Conservation (phyloP, 2,888 invertebrate species). For the Sicus ferrugineus region DNA sequence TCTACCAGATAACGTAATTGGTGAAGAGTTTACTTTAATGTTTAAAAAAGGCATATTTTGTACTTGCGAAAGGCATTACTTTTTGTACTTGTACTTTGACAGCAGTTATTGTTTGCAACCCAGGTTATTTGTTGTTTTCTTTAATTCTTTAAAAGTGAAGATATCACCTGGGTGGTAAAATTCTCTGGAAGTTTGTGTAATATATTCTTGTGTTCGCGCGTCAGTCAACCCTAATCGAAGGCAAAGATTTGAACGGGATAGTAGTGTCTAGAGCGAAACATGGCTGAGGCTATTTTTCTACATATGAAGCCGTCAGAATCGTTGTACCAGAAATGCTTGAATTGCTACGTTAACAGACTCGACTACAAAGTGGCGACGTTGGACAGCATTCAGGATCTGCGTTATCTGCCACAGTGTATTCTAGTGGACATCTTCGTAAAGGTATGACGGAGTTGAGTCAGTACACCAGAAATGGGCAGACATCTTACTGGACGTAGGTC, state of each 20-base stretch:
- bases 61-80: too few species aligned
- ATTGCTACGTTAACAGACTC: constrained; percentile 55
- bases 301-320: constrained; percentile 40
- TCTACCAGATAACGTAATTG: too few species aligned
- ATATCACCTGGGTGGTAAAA: too few species aligned
- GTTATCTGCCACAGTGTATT: constrained; percentile 59
- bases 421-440: constrained; percentile 62
- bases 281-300: constrained; percentile 45
- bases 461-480: neutral
- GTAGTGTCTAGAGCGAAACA: constrained; percentile 37
- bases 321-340: constrained; percentile 57
- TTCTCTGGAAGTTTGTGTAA: too few species aligned
- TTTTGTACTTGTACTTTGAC: too few species aligned
- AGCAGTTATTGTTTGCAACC: too few species aligned
- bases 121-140: neutral
- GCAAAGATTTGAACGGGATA: too few species aligned
- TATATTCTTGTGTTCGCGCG: neutral
- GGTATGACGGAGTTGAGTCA: constrained; percentile 49
- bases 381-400: constrained; percentile 56
- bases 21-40: too few species aligned
- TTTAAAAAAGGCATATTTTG: too few species aligned
- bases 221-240: too few species aligned
- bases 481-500: neutral
- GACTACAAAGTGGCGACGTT: constrained; percentile 57
- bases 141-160: neutral